A percentile compares a stretch with the other conserved stretches of the same genome.
Conservation (phyloP, 2,113 vertebrate species). For the Talpa occidentalis region DNA sequence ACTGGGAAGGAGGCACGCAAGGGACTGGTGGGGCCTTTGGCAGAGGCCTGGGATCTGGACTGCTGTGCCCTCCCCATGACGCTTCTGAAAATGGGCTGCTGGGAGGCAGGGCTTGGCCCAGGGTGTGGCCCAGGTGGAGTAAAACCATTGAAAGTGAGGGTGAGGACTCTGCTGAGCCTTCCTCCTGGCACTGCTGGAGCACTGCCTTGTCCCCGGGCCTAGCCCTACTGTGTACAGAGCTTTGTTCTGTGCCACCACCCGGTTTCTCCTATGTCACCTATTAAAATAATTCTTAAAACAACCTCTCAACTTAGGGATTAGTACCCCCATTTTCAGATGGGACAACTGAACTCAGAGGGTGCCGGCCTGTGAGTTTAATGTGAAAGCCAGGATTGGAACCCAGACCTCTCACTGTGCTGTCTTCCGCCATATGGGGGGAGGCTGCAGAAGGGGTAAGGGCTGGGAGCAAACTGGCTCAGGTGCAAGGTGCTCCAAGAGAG, state of each 20-base stretch:
- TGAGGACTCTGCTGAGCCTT: slow-evolving; percentile 6
- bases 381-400: not conserved
- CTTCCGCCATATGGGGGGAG: not conserved
- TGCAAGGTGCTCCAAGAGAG: slow-evolving; percentile 53
- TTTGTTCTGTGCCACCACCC: not conserved
- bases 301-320: not conserved
- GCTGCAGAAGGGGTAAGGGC: not conserved
- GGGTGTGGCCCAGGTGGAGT: slow-evolving; percentile 29
- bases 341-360: not conserved
- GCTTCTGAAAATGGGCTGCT: slow-evolving; percentile 58
- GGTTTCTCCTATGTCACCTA: not conserved
- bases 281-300: slow-evolving; percentile 18
- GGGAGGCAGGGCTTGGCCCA: slow-evolving; percentile 60
- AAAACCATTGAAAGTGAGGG: not conserved
- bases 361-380: not conserved
- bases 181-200: not conserved
- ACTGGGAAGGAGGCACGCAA: slow-evolving; percentile 33
- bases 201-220: not conserved
- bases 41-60: slow-evolving; percentile 39
- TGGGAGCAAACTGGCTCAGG: slow-evolving; percentile 39
- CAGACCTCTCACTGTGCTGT: not conserved
- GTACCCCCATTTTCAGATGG: slow-evolving; percentile 19
- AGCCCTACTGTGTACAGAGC: not conserved
- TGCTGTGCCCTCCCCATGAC: not conserved
- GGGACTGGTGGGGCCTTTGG: slow-evolving; percentile 2